Evolutionary conservation across 2,888 invertebrate species (phyloP), one percentile per base, ranked within the genome.

Genomic region (Tineola bisselliella): DNA sequence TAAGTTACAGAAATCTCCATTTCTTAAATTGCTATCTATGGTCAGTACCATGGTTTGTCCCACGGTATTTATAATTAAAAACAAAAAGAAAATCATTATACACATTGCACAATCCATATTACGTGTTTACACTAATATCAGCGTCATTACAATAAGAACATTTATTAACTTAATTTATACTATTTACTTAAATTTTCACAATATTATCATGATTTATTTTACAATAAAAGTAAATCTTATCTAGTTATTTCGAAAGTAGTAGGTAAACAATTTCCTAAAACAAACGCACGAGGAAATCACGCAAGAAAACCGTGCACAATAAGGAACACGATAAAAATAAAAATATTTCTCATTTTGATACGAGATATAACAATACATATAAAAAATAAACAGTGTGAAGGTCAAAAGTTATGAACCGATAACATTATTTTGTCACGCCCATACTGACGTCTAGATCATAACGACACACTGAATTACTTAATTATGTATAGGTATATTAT

Each of bases 231-330:
- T 4, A 25, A 25, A 25, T 25, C 25, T 25, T 25, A 25, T 25
- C 25, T 25, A 25, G 25, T 5, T n/a, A 13, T 44, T 44, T 44
- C 44, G 15, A 5, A n/a, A 2, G 5, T 13, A 44, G 8, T 44
- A 44, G n/a, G 8, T 44, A n/a, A 44, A 44, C 44, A 44, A 25
- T 25, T 25, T 25, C 25, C 25, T 25, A 25, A 25, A 43, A 43
- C 3, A 43, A 43, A n/a, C 43, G 3, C 13, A 43, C 12, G 13
- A 43, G 12, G 12, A n/a, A 33, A 44, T 43, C 57, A 19, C 15
- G 52, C 13, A 62, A 57, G 66, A 67, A 66, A 66, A 65, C 63
- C 59, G 63, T 60, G 63, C 59, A 11, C 59, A 11, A 25, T 25
- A 25, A 25, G 18, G 10, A 25, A 61, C 12, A 17, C 13, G 31